A percentile compares a stretch with the other conserved stretches of the same genome.
These are phyloP conservation scores for Prunella strophiata DNA, from an alignment of 2,797 vertebrate species.

Conservation along the genomic window DNA sequence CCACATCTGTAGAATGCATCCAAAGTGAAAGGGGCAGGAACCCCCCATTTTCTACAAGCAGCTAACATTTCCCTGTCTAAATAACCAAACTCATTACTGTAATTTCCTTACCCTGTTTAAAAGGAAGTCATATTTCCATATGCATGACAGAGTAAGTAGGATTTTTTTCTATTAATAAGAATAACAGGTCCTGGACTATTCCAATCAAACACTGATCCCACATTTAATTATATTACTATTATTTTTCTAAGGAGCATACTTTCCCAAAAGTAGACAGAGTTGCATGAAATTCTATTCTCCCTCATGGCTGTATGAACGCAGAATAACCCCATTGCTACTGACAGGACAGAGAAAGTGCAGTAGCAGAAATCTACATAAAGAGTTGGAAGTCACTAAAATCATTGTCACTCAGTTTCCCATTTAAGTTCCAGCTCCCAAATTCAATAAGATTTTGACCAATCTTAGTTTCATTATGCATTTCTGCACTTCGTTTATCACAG, in stretches of 20 bases:
- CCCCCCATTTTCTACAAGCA: constrained; percentile 42
- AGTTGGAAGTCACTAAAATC: background rate
- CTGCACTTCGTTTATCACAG: background rate
- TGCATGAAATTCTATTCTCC: constrained; percentile 40
- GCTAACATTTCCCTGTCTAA: constrained; percentile 49
- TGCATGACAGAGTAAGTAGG: constrained; percentile 11
- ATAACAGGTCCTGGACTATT: constrained; percentile 25
- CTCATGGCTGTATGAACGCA: background rate
- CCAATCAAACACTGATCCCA: background rate
- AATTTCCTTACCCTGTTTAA: constrained; percentile 58
- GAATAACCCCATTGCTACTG: background rate
- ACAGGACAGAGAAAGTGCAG: background rate
- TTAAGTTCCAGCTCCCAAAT: background rate
- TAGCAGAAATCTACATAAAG: background rate
- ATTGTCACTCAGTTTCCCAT: background rate
- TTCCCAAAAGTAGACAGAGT: background rate
- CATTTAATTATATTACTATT: background rate
- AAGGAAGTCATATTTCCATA: constrained; percentile 56
- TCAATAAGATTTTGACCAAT: background rate
- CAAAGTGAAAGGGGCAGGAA: constrained; percentile 51
- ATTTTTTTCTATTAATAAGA: constrained; percentile 53
- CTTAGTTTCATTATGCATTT: background rate
- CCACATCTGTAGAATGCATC: constrained; percentile 71
- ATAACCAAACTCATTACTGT: constrained; percentile 21
- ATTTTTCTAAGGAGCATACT: background rate